phyloP scores from a whole-genome alignment of 2,888 invertebrate species.

The Himalopsyche kuldschensis region DNA sequence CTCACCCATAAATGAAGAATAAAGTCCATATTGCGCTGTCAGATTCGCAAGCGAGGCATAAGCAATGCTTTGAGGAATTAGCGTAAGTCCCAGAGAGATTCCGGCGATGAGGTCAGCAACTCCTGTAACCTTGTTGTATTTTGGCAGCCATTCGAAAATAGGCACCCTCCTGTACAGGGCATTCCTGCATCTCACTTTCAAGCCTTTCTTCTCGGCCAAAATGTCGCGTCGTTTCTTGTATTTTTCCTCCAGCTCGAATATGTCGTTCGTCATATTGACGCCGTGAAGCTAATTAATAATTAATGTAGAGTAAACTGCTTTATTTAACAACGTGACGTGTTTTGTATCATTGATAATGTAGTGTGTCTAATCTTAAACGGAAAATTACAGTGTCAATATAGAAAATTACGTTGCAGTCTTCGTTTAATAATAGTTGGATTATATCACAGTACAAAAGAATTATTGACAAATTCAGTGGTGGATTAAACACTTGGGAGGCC shows the following conservation, averaged over 20 bases:
- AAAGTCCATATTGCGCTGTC: slow-evolving; percentile 88
- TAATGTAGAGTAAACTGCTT: background rate
- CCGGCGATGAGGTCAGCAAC: slow-evolving; percentile 86
- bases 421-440: too few relatives aligned
- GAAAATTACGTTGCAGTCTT: background rate
- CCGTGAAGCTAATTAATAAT: background rate
- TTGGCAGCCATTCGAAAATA: slow-evolving; percentile 67
- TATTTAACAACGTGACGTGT: background rate
- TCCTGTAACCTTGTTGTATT: slow-evolving; percentile 68
- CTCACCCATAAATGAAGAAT: slow-evolving; percentile 83
- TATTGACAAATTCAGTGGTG: too few relatives aligned
- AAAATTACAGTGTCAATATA: background rate
- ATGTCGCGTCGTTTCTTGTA: slow-evolving; percentile 15
- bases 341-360: background rate
- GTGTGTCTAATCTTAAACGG: background rate
- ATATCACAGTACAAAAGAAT: too few relatives aligned
- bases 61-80: slow-evolving; percentile 92
- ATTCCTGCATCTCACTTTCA: slow-evolving; percentile 7
- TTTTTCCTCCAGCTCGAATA: slow-evolving; percentile 22
- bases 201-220: background rate
- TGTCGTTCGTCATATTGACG: slow-evolving; percentile 23
- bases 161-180: slow-evolving; percentile 50
- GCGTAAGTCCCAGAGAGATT: slow-evolving; percentile 83
- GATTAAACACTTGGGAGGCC: too few relatives aligned
- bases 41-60: slow-evolving; percentile 85